Evolutionary conservation across 2,797 vertebrate species (phyloP).

Genomic region (Euphonia xanthogaster): DNA sequence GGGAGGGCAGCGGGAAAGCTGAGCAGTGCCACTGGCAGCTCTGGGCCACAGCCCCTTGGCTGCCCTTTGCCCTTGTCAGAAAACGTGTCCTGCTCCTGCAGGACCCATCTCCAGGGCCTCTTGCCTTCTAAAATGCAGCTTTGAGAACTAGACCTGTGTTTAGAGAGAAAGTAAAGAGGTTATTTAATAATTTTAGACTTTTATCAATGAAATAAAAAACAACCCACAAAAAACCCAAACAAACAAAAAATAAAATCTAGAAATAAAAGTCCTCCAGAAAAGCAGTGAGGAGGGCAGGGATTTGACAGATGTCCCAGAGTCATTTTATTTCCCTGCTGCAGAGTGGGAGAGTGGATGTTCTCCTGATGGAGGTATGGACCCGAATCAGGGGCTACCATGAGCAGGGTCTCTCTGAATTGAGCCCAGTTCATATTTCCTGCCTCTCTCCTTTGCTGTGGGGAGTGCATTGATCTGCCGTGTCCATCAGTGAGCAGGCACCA

Average conservation of each 20-base stretch:
- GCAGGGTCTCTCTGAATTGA: neutral
- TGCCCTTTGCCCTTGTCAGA: neutral
- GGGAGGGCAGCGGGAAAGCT: neutral
- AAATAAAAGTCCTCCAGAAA: neutral
- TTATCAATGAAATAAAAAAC: too few species aligned
- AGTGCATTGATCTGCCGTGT: neutral
- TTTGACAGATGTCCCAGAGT: neutral
- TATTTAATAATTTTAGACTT: neutral
- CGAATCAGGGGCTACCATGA: neutral
- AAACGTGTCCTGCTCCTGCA: fast-evolving
- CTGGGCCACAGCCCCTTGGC: neutral
- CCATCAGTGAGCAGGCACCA: neutral
- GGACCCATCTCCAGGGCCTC: neutral
- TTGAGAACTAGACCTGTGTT: neutral
- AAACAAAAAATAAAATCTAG: neutral
- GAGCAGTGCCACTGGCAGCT: neutral
- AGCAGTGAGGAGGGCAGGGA: neutral
- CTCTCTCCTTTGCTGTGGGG: neutral
- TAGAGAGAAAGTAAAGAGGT: neutral
- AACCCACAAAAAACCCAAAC: neutral
- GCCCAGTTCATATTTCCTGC: neutral
- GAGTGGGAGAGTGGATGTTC: neutral
- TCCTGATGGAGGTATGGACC: neutral
- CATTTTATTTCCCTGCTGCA: neutral
- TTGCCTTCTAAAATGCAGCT: neutral